Conservation (phyloP, 2,113 vertebrate genomes). For the Micromys minutus region DNA sequence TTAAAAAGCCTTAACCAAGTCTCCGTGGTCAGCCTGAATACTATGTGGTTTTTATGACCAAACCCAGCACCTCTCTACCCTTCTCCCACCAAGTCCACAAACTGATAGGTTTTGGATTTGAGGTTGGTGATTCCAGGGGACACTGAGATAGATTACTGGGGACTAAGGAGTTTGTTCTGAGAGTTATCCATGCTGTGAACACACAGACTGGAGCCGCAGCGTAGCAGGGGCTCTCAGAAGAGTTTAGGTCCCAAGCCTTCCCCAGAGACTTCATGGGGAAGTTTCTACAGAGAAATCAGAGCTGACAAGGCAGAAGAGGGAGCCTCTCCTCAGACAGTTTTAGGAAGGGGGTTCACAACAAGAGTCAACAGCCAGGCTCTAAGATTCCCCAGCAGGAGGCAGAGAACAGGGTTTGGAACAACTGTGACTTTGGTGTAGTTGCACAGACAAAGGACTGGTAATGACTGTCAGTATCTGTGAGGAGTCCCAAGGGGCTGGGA, state of each 20-base stretch:
- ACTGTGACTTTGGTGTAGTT: not conserved
- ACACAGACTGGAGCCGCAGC: not conserved
- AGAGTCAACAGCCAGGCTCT: not conserved
- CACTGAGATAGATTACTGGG: not conserved
- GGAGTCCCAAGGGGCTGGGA: not conserved
- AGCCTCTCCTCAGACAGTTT: not conserved
- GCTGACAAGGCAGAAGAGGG: not conserved
- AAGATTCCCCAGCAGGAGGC: no score
- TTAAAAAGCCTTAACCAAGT: slow-evolving; percentile 79
- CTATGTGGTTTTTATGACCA: slow-evolving; percentile 68
- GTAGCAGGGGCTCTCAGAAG: not conserved
- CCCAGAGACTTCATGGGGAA: not conserved
- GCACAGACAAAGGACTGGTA: no score
- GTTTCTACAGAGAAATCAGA: not conserved
- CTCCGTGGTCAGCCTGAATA: slow-evolving; percentile 70
- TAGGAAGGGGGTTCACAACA: not conserved
- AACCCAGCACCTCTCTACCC: slow-evolving; percentile 36
- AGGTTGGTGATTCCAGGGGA: not conserved
- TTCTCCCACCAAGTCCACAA: not conserved
- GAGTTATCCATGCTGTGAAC: not conserved
- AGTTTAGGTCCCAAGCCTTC: not conserved
- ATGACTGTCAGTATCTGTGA: not conserved
- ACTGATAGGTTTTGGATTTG: not conserved
- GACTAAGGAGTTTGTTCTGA: not conserved
- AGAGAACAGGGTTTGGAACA: not conserved